Base-by-base conservation (phyloP, 2,113 vertebrate species). In the Odontesthes bonariensis region DNA sequence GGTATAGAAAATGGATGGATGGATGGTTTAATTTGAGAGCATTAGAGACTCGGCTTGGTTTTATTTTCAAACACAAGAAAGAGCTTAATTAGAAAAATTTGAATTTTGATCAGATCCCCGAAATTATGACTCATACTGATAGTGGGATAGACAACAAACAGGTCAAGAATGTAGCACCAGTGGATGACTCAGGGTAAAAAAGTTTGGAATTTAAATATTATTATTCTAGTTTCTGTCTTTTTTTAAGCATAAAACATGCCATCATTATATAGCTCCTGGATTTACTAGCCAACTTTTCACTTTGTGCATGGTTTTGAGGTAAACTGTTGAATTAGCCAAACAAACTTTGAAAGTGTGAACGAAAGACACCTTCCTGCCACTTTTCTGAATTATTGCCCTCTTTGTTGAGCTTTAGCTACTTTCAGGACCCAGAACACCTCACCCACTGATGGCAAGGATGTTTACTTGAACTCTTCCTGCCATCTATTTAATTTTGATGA, bases 251-350 rank as follows among this genome's bases (percentile, higher is more conserved):
- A 35, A 35, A 4, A 35, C 35, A 35, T 38, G 54, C n/a, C 33
- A 19, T 56, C 58, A 66, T 38, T 10, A 42, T 74, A 62, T 74
- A 70, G 57, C 31, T 68, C 72, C 68, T 85, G 79, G 81, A 78
- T 74, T 32, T 5, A 8, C 23, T 51, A 23, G 13, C n/a, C 38
- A 71, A 54, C 60, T 70, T 74, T 70, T 86, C 44, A 65, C 19
- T 54, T 23, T 38, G 31, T 19, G 14, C 69, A 19, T 22, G 44
- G 53, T 31, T 53, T 73, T 10, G 16, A 55, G 6, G n/a, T 42
- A 8, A 6, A 0, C 62, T 46, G 64, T 33, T 73, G 40, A 68
- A 51, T 61, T 35, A 68, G 69, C 32, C 27, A 66, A 79, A 58
- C 19, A 51, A 51, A 55, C 8, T 66, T 47, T 58, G 35, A 60